phyloP scores from a whole-genome alignment of 2,888 invertebrate species.

The Heteropelma amictum region DNA sequence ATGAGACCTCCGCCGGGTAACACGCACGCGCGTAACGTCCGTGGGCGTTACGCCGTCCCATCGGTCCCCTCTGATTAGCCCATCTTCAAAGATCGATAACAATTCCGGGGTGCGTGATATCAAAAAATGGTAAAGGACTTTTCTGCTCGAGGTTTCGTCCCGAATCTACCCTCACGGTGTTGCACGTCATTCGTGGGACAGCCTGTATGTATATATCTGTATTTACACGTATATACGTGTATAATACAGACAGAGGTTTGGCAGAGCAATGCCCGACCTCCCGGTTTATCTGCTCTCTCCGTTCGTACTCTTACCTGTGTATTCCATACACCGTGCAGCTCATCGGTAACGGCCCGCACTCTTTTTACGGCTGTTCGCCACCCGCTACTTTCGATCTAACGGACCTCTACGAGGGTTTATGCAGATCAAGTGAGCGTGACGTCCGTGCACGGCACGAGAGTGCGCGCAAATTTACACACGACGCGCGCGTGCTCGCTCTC shows the following conservation, averaged over 20 bases:
- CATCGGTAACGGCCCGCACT: constrained; percentile 67
- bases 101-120: too few relatives aligned
- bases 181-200: too few relatives aligned
- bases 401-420: constrained; percentile 70
- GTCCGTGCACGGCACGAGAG: constrained; percentile 58
- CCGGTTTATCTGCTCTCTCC: constrained; percentile 44
- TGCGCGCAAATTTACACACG: background rate
- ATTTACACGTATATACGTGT: background rate
- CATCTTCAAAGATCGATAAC: too few relatives aligned
- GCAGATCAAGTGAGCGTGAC: constrained; percentile 73
- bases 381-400: constrained; percentile 70
- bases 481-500: background rate
- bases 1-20: too few relatives aligned
- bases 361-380: constrained; percentile 67
- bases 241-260: constrained; percentile 13
- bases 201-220: constrained; percentile 10
- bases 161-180: too few relatives aligned
- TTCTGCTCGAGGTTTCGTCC: too few relatives aligned
- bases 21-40: too few relatives aligned
- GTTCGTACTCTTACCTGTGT: constrained; percentile 42
- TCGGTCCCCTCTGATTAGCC: too few relatives aligned
- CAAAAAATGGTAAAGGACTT: too few relatives aligned
- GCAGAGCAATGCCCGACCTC: constrained; percentile 51
- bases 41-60: too few relatives aligned
- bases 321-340: constrained; percentile 29